A percentile compares a stretch with the other conserved stretches of the same genome.
Conservation (phyloP, 2,113 vertebrate genomes). For the Semicossyphus pulcher region DNA sequence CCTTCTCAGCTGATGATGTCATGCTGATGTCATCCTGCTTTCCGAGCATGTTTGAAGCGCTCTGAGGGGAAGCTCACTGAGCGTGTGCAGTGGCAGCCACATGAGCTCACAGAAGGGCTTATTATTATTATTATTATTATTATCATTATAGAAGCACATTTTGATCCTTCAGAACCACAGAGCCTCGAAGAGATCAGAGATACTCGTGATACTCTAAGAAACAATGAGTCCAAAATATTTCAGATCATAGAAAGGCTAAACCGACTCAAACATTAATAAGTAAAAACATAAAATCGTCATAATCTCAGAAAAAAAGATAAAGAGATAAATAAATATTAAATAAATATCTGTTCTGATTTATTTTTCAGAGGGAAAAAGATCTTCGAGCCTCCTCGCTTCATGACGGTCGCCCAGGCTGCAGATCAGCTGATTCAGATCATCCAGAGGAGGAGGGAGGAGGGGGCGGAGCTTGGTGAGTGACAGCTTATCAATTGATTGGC, state of each 20-base stretch:
- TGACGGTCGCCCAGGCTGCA: constrained; percentile 92
- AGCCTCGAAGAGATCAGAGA: no score
- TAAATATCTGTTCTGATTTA: neutral
- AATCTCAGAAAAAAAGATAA: no score
- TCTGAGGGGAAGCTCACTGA: no score
- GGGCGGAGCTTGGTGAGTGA: constrained; percentile 87
- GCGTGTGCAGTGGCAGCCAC: neutral
- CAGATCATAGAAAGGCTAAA: no score
- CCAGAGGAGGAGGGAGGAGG: constrained; percentile 82
- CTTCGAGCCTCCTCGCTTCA: constrained; percentile 93
- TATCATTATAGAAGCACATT: no score
- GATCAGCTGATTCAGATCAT: constrained; percentile 92
- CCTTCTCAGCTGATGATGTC: constrained; percentile 9
- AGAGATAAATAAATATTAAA: neutral
- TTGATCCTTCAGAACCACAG: no score
- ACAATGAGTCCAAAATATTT: no score
- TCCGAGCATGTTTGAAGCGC: no score
- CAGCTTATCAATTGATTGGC: neutral
- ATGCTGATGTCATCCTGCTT: constrained; percentile 1
- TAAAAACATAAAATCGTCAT: no score
- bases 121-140: no score
- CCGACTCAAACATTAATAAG: no score
- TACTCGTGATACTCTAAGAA: no score
- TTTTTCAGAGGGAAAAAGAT: constrained; percentile 90
- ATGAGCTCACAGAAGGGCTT: neutral